These are phyloP conservation scores for Euura lappo DNA, from an alignment of 1,140 invertebrate species.

Conservation along the genomic window DNA sequence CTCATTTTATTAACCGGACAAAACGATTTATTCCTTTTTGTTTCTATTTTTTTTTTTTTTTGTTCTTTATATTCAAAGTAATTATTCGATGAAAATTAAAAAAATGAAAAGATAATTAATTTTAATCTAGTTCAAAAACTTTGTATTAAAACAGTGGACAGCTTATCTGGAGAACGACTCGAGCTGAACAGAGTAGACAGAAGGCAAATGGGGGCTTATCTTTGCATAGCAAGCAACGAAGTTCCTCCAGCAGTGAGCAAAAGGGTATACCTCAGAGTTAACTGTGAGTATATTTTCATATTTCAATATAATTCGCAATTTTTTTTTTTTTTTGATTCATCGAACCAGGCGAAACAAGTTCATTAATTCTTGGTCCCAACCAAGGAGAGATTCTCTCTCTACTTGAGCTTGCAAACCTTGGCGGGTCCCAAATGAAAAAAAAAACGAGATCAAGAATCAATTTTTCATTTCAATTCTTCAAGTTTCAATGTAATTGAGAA, in stretches of 20 bases:
- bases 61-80: no score
- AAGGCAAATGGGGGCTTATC: constrained; percentile 76
- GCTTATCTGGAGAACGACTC: constrained; percentile 66
- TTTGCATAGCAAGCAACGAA: constrained; percentile 78
- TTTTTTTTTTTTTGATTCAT: neutral
- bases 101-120: neutral
- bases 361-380: neutral
- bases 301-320: neutral
- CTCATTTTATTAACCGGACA: no score
- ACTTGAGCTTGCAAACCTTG: no score
- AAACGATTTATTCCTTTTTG: no score
- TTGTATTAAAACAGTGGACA: constrained; percentile 54
- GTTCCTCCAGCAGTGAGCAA: constrained; percentile 79
- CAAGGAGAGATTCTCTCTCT: no score
- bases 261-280: constrained; percentile 75
- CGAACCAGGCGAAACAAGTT: neutral
- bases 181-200: constrained; percentile 71
- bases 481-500: no score
- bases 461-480: no score
- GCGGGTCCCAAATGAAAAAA: no score
- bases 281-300: constrained; percentile 70
- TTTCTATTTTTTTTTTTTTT: no score
- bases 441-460: no score
- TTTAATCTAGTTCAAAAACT: constrained; percentile 10
- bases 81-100: neutral